Evolutionary conservation across 1,140 invertebrate genomes (phyloP).

Genomic region (Drusus annulatus): DNA sequence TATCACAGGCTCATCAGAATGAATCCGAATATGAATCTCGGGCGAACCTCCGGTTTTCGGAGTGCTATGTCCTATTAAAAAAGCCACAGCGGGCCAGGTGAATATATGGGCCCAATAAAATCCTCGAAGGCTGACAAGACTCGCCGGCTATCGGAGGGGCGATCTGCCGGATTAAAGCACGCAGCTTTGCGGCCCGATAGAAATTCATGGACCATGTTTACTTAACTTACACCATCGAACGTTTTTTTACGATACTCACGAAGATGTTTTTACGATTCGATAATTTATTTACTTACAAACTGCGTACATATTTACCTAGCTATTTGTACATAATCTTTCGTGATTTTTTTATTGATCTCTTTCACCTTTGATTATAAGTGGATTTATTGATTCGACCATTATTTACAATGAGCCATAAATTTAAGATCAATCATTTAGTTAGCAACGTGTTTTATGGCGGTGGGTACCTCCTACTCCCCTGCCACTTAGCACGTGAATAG

Average conservation of each 20-base stretch:
- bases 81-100: constrained; percentile 39
- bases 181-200: constrained; percentile 20
- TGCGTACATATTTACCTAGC: constrained; percentile 8
- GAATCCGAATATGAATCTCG: no score
- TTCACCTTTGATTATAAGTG: constrained; percentile 20
- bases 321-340: constrained; percentile 12
- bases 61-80: no score
- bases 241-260: constrained; percentile 16
- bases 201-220: constrained; percentile 20
- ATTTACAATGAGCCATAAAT: constrained; percentile 17
- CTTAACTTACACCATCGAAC: not conserved
- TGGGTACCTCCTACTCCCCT: no score
- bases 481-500: no score
- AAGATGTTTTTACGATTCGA: constrained; percentile 28
- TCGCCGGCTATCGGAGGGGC: constrained; percentile 40
- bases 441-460: no score
- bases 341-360: constrained; percentile 16
- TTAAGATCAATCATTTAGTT: not conserved
- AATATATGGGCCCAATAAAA: constrained; percentile 59
- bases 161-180: constrained; percentile 42
- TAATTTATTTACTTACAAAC: constrained; percentile 41
- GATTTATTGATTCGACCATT: constrained; percentile 5
- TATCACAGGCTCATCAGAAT: no score
- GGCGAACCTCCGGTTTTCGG: no score
- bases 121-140: constrained; percentile 52